Conservation (phyloP, 2,797 vertebrate species). For the Chaetophractus vellerosus region DNA sequence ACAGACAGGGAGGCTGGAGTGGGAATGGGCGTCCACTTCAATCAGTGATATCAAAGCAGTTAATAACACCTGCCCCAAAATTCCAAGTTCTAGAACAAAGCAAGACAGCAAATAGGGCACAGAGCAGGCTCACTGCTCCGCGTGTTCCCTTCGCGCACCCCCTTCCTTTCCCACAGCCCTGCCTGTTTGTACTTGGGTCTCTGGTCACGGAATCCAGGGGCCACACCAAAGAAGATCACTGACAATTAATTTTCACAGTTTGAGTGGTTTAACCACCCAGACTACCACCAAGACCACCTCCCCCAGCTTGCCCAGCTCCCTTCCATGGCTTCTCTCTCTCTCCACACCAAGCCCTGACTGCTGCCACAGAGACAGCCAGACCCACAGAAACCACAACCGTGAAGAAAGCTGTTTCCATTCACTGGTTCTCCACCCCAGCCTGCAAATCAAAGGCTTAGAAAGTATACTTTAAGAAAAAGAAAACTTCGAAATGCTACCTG, state of each 20-base stretch:
- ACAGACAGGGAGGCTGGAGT: not conserved
- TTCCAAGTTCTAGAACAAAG: not conserved
- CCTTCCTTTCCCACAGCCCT: not conserved
- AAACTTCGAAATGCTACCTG: not conserved
- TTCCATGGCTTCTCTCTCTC: not conserved
- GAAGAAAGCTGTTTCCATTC: not conserved
- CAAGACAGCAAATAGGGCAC: not conserved
- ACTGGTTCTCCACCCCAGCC: not conserved
- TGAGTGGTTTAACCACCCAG: not conserved
- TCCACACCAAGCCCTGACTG: not conserved
- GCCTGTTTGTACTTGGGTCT: not conserved
- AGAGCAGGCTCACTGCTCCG: not conserved
- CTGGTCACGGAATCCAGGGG: not conserved
- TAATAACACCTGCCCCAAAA: not conserved
- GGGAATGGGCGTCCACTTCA: not conserved
- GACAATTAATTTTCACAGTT: not conserved
- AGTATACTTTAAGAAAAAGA: not conserved
- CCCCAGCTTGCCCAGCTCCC: not conserved
- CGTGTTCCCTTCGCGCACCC: not conserved
- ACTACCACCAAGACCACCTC: not conserved
- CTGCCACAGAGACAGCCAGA: not conserved
- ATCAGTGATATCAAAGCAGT: not conserved
- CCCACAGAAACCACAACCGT: slow-evolving; percentile 42
- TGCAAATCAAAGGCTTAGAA: not conserved
- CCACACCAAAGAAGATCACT: not conserved